Base-by-base conservation (phyloP, 2,113 vertebrate genomes). In the Hippocampus comes region DNA sequence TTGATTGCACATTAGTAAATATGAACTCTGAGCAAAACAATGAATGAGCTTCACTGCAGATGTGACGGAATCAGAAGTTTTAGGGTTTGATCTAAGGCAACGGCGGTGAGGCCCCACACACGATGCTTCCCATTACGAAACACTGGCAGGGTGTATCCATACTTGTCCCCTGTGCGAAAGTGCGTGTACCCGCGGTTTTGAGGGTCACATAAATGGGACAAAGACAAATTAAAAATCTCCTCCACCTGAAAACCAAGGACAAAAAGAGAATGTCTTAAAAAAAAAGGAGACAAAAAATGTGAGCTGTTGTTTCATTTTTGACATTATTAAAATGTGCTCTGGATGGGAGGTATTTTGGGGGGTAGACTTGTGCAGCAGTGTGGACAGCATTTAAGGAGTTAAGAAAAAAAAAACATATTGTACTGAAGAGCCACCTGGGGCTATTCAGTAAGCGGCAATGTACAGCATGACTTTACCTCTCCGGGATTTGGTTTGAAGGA, bases 71-170 rank as follows among this genome's bases (percentile, higher is more conserved):
- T 68, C 18, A 94, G 71, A 6, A 93, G 72, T 74, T 94, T 92
- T 67, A 98, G 91, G 0, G 94, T 86, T 4, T 93, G 86, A 68
- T 95, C 93, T 0, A 97, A 90, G 71, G 95, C 79, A 5, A 94
- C 2, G 0, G 96, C 96, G 0, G 96, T 97, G 48, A 97, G 89
- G 8, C 96, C 96, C 96, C 96, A 98, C n/a, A 98, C 91, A 0
- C 87, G 87, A 84, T 97, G 87, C 56, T 94, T 95, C 1, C 93
- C 91, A 0, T 94, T 91, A 9, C 92, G 89, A 87, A 98, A 97
- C 82, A 97, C 93, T 0, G 96, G 96, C 20, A 96, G 65, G 0
- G 96, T 98, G 91, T 95, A 95, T 20, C 86, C 20, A 0, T 94
- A 96, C 72, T 82, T 91, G 2, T 90, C 90, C 0, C 84, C 87